Conservation (phyloP, 1,140 invertebrate genomes). For the Coenobita brevimanus region DNA sequence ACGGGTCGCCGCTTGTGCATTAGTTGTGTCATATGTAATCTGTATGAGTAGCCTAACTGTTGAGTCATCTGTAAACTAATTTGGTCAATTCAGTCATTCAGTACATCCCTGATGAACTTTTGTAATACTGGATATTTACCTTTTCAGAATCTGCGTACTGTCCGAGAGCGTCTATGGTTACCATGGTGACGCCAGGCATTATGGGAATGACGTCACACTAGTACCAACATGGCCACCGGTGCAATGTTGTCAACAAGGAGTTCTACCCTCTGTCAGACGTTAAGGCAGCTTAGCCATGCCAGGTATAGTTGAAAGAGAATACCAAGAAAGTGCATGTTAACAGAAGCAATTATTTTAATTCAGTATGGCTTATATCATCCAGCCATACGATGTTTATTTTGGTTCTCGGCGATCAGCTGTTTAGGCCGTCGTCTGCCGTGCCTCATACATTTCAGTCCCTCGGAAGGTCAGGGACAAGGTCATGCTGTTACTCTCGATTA, state of each 20-base stretch:
- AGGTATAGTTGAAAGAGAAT: neutral
- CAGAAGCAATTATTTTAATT: neutral
- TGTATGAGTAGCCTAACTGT: no score
- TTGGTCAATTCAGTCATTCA: no score
- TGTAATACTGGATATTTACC: no score
- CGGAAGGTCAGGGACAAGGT: slow-evolving; percentile 13
- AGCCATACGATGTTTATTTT: neutral
- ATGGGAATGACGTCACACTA: slow-evolving; percentile 48
- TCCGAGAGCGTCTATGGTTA: slow-evolving; percentile 18
- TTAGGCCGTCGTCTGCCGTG: slow-evolving; percentile 36
- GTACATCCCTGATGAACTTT: no score
- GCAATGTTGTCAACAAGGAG: slow-evolving; percentile 40
- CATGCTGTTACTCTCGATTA: neutral
- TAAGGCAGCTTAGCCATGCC: neutral
- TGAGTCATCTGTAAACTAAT: no score
- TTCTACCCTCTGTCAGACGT: neutral
- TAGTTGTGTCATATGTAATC: no score
- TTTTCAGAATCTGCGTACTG: neutral
- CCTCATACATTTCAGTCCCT: neutral
- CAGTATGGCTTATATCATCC: neutral
- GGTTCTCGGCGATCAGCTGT: slow-evolving; percentile 41
- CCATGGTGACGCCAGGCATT: slow-evolving; percentile 45
- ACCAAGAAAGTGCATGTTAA: neutral
- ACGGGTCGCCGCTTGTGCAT: no score
- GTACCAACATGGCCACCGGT: slow-evolving; percentile 41